Conservation (phyloP, 2,797 vertebrate genomes). For the Notoglanidium macrostoma region DNA sequence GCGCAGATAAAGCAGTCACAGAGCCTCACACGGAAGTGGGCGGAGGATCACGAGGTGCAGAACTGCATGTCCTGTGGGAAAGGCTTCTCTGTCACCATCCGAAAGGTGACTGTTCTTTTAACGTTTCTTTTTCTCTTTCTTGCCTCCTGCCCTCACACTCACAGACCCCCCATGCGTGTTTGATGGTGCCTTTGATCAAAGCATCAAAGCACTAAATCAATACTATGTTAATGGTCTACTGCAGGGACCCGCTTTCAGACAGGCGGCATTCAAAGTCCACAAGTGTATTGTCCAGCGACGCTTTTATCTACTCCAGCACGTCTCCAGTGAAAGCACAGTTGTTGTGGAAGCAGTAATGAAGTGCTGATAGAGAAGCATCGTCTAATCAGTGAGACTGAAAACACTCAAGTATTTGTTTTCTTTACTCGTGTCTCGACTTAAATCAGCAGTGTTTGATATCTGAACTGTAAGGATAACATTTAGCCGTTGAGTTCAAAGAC, state of each 20-base stretch:
- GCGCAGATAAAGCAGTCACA: conserved; percentile 94
- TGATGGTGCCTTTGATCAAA: conserved; percentile 28
- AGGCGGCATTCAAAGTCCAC: conserved; percentile 26
- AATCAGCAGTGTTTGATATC: conserved; percentile 13
- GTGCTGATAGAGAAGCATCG: background rate
- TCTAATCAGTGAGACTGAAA: conserved; percentile 23
- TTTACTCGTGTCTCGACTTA: conserved; percentile 13
- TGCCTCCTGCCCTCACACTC: conserved; percentile 34
- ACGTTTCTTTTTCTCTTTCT: background rate
- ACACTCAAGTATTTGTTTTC: conserved; percentile 11
- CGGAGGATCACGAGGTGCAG: conserved; percentile 95
- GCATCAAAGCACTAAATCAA: conserved; percentile 51
- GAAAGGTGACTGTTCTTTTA: conserved; percentile 79
- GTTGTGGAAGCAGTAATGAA: conserved; percentile 14
- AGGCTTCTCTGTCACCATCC: conserved; percentile 89
- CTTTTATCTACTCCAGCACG: conserved; percentile 2
- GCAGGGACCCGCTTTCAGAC: conserved; percentile 25
- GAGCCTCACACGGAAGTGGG: conserved; percentile 93
- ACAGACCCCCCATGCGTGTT: conserved; percentile 24
- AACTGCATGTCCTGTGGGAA: conserved; percentile 98
- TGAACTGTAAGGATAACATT: conserved; percentile 12
- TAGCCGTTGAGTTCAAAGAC: background rate
- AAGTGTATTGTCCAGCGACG: conserved; percentile 13
- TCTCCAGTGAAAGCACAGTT: conserved; percentile 14
- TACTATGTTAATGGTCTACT: conserved; percentile 52